These are phyloP conservation scores for Clinocottus analis DNA, from an alignment of 2,113 vertebrate genomes.

Conservation along the genomic window DNA sequence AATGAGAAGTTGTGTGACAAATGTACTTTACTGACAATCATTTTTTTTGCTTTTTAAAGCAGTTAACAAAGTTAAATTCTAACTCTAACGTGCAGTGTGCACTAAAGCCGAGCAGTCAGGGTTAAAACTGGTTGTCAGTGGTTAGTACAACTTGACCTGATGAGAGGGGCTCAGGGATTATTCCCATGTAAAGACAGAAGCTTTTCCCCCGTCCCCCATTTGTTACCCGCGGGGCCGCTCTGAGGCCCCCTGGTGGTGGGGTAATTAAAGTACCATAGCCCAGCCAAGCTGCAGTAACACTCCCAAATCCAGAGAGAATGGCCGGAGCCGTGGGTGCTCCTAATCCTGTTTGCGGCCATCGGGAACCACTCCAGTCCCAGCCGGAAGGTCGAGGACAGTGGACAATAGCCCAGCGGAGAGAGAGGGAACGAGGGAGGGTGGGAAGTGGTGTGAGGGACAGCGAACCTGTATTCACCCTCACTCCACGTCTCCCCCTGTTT, in stretches of 20 bases:
- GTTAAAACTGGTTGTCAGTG: conserved; percentile 50
- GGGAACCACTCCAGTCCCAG: conserved; percentile 69
- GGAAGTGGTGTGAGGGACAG: conserved; percentile 53
- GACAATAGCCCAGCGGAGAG: conserved; percentile 76
- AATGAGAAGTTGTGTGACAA: background rate
- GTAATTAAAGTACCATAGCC: conserved; percentile 85
- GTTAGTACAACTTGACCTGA: conserved; percentile 61
- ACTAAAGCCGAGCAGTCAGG: background rate
- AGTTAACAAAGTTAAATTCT: background rate
- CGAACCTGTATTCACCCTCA: conserved; percentile 66
- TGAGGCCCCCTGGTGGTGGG: conserved; percentile 83
- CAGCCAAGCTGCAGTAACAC: conserved; percentile 80
- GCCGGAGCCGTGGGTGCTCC: conserved; percentile 74
- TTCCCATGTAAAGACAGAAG: conserved; percentile 76
- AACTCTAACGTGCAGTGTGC: background rate
- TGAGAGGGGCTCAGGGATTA: conserved; percentile 64
- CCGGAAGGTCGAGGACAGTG: conserved; percentile 71
- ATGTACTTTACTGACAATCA: background rate
- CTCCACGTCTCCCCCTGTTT: conserved; percentile 68
- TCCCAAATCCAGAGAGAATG: conserved; percentile 81
- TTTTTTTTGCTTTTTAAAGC: background rate
- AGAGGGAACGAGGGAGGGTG: conserved; percentile 56
- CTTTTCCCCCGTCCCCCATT: conserved; percentile 44
- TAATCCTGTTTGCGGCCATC: conserved; percentile 86
- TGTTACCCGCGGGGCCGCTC: conserved; percentile 67